phyloP scores from a whole-genome alignment of 2,888 invertebrate species.

The Limnephilus rhombicus region DNA sequence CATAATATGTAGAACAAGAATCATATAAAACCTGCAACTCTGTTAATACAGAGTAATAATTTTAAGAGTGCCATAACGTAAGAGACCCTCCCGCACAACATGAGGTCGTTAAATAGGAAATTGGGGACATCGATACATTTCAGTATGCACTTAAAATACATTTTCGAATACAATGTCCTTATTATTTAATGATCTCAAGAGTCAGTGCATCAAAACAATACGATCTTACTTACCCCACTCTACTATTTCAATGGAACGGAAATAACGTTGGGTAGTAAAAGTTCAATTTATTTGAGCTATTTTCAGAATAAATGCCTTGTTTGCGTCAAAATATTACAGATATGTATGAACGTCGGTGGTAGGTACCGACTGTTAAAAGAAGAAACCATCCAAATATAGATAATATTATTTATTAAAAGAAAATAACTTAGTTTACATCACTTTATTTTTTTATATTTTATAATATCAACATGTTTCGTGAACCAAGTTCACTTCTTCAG shows the following conservation, averaged over 20 bases:
- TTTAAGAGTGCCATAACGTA: constrained; percentile 5
- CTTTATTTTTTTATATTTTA: no score
- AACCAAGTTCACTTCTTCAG: no score
- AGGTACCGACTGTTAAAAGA: neutral
- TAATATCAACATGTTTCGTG: no score
- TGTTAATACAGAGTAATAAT: no score
- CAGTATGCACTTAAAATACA: neutral
- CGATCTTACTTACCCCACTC: neutral
- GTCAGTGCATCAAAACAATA: constrained; percentile 40
- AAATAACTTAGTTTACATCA: no score
- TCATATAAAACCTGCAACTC: neutral
- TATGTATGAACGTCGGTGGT: neutral
- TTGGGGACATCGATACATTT: constrained; percentile 26
- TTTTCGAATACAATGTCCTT: neutral
- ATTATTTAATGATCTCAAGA: constrained; percentile 20
- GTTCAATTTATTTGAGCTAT: neutral
- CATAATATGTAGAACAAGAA: neutral
- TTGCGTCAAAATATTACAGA: no score
- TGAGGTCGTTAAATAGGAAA: constrained; percentile 24
- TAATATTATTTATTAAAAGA: no score
- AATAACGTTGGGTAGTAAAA: neutral
- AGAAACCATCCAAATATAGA: neutral
- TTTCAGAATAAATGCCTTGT: neutral
- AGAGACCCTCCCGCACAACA: constrained; percentile 17
- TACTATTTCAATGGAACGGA: constrained; percentile 11